Evolutionary conservation across 2,888 invertebrate genomes (phyloP), one percentile per base, ranked within the genome.

Genomic region (Calliopum simillimum): DNA sequence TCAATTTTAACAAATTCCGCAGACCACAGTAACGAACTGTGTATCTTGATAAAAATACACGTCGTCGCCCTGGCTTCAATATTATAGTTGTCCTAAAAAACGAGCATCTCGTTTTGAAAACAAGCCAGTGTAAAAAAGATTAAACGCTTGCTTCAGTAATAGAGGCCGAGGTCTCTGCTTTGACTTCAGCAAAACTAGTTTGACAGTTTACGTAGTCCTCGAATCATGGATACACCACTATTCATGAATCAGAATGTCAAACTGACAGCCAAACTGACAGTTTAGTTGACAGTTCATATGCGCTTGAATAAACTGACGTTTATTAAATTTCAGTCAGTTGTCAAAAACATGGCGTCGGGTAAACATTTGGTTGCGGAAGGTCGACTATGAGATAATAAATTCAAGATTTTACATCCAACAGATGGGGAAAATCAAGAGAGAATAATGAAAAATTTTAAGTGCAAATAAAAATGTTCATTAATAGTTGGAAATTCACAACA

Each of bases 261-360:
- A 46, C 5, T 13, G 21, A 41, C 46, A 61, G n/a, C 46, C 14
- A 2, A 23, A 4, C 5, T 3, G 12, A 25, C 1, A 21, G 23
- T 21, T 33, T 5, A 56, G 46, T 61, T 61, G 61, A 46, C 61
- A 61, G 46, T 11, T 14, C 33, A 0, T 3, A 1, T 46, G 13
- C 21, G 46, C 21, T 21, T 47, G 12, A 64, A 49, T 33, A n/a
- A 44, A 49, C 41, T 59, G 58, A 59, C 59, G 59, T 47, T 63
- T 49, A 63, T 3, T 53, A 12, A 55, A 21, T 43, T 25, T 44
- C 16, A 62, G 68, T 62, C 70, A 73, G 70, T 73, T 73, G 68
- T 46, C 64, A 67, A 55, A 65, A 73, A 71, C 25, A 71, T 73
- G 73, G 73, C 71, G 73, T 71, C 43, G 58, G 43, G 56, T 66